Conservation (phyloP, 2,797 vertebrate species). For the Ceryle rudis region DNA sequence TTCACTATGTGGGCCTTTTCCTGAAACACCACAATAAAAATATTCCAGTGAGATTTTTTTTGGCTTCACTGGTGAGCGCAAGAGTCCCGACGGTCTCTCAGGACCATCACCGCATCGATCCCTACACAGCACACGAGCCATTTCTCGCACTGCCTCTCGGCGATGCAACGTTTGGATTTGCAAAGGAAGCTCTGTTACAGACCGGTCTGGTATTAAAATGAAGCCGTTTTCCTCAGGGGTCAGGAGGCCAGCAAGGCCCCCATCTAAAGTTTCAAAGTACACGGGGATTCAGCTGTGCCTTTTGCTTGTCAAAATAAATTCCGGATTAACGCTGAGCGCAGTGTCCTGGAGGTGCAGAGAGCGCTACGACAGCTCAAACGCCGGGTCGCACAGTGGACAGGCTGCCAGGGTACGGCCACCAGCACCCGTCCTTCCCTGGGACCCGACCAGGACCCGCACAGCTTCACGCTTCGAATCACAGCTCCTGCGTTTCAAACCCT, state of each 20-base stretch:
- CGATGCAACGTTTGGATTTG: neutral
- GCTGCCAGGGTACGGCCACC: neutral
- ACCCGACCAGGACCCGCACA: neutral
- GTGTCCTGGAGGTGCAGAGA: fast-evolving
- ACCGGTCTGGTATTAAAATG: neutral
- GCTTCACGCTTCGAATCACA: neutral
- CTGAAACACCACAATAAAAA: neutral
- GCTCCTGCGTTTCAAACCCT: neutral
- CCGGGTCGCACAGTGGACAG: fast-evolving
- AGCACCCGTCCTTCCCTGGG: fast-evolving
- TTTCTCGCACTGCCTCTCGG: neutral
- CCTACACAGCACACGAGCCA: neutral
- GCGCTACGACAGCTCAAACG: fast-evolving
- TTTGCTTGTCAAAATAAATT: neutral
- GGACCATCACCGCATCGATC: neutral
- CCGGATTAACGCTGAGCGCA: fast-evolving
- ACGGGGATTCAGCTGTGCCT: neutral
- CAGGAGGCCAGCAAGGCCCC: neutral
- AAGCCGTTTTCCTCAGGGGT: neutral
- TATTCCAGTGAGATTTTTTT: neutral
- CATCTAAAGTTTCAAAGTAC: neutral
- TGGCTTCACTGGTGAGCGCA: neutral
- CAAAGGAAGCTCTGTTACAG: neutral
- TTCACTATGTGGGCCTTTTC: neutral
- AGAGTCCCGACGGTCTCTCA: neutral